A percentile compares a stretch with the other conserved stretches of the same genome.
These are phyloP conservation scores for Trichogramma evanescens DNA, from an alignment of 2,888 invertebrate species.

Conservation along the genomic window DNA sequence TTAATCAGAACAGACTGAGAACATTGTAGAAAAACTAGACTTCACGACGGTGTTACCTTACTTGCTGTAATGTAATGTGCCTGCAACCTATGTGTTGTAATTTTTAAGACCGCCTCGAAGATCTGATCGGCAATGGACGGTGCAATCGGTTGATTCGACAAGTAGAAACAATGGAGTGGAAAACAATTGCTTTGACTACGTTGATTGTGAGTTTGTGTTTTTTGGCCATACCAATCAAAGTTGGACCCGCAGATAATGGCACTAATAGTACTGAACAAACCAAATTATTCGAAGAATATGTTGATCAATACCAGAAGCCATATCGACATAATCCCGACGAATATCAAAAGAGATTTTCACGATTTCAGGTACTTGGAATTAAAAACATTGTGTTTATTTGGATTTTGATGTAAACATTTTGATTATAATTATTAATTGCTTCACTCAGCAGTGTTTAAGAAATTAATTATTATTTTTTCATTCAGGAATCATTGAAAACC, in stretches of 20 bases:
- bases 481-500: slow-evolving; percentile 48
- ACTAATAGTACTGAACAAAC: slow-evolving; percentile 27
- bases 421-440: slow-evolving; percentile 11
- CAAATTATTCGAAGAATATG: slow-evolving; percentile 49
- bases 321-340: slow-evolving; percentile 47
- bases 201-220: slow-evolving; percentile 46
- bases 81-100: too few relatives aligned
- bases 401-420: background rate
- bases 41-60: too few relatives aligned
- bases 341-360: slow-evolving; percentile 43
- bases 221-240: slow-evolving; percentile 48
- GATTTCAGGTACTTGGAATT: slow-evolving; percentile 43
- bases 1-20: too few relatives aligned
- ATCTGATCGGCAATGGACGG: background rate
- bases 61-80: too few relatives aligned
- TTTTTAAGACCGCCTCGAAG: too few relatives aligned
- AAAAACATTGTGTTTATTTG: background rate
- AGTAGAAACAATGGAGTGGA: slow-evolving; percentile 40
- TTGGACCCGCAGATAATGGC: slow-evolving; percentile 29
- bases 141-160: slow-evolving; percentile 7
- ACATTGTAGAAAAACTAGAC: too few relatives aligned
- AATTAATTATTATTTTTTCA: slow-evolving; percentile 24
- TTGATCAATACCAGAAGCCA: slow-evolving; percentile 50
- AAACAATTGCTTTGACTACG: slow-evolving; percentile 36
- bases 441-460: slow-evolving; percentile 48